These are phyloP conservation scores for Eutolmus rufibarbis DNA, from an alignment of 2,888 invertebrate genomes.

Conservation along the genomic window DNA sequence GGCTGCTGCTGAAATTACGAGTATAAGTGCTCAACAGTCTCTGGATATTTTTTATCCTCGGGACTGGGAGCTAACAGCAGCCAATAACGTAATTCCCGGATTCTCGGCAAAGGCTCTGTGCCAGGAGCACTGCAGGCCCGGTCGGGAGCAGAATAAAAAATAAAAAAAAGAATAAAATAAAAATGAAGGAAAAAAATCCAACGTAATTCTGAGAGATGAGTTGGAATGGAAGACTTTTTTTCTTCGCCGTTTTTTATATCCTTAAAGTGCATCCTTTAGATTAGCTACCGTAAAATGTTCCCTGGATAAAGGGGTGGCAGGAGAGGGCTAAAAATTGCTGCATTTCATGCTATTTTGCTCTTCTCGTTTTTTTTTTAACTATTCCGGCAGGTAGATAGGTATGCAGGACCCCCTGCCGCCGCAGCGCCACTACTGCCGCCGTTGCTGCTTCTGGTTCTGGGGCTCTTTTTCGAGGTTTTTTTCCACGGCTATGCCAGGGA, in stretches of 20 bases:
- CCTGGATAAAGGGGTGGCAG: constrained; percentile 37
- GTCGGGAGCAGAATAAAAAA: not conserved
- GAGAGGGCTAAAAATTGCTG: constrained; percentile 43
- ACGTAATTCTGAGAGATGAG: constrained; percentile 42
- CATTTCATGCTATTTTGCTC: constrained; percentile 45
- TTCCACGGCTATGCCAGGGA: constrained; percentile 23
- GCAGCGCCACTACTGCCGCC: constrained; percentile 35
- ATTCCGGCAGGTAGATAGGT: constrained; percentile 29
- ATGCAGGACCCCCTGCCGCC: not conserved
- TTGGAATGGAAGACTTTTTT: constrained; percentile 42
- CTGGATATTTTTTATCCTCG: constrained; percentile 26
- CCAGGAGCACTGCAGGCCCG: constrained; percentile 45
- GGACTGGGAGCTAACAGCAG: constrained; percentile 16
- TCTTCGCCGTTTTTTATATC: constrained; percentile 43
- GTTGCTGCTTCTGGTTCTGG: constrained; percentile 1
- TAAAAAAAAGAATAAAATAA: not conserved
- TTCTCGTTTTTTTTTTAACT: constrained; percentile 27
- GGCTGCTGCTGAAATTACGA: constrained; percentile 30
- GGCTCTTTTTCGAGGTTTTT: not conserved
- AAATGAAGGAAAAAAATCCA: constrained; percentile 3
- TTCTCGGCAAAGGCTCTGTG: constrained; percentile 33
- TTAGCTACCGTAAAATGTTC: constrained; percentile 45
- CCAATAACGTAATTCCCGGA: constrained; percentile 39
- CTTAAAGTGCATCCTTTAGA: constrained; percentile 47
- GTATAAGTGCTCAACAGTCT: constrained; percentile 34